Evolutionary conservation across 2,888 invertebrate genomes (phyloP).

Genomic region (Acanthosepion lycidas): DNA sequence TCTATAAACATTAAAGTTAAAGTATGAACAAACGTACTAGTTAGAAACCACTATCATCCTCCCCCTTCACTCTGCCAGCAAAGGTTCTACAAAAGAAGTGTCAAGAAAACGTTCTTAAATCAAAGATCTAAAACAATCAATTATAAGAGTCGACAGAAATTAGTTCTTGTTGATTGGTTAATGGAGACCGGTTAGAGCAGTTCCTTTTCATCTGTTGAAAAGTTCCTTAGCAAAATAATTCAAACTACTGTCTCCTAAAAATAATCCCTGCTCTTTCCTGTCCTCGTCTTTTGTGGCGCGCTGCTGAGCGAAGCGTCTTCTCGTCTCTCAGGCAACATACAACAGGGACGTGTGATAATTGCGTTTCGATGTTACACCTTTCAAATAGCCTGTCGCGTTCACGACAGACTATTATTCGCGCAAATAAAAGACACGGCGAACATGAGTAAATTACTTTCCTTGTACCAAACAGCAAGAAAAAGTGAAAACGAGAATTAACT

Average conservation of each 20-base stretch:
- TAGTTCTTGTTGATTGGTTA: not conserved
- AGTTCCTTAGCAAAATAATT: not conserved
- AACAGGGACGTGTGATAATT: conserved; percentile 4
- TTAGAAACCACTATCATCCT: too few species aligned
- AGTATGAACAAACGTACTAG: too few species aligned
- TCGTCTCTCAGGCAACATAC: not conserved
- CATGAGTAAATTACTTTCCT: not conserved
- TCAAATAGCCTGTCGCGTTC: not conserved
- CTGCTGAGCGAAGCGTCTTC: not conserved
- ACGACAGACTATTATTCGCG: not conserved
- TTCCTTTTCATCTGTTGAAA: not conserved
- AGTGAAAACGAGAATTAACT: not conserved
- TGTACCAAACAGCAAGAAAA: not conserved
- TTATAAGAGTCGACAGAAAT: not conserved
- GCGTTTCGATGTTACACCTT: not conserved
- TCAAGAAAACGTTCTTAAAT: not conserved
- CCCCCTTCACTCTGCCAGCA: too few species aligned
- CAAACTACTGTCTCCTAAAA: not conserved
- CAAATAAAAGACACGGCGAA: not conserved
- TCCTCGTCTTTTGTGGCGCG: not conserved
- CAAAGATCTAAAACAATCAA: not conserved
- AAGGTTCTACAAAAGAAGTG: not conserved
- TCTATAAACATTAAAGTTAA: too few species aligned
- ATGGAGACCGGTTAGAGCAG: not conserved
- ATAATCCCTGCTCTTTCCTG: not conserved